phyloP scores from a whole-genome alignment of 2,113 vertebrate species.

The Gnathonemus longibarbis region DNA sequence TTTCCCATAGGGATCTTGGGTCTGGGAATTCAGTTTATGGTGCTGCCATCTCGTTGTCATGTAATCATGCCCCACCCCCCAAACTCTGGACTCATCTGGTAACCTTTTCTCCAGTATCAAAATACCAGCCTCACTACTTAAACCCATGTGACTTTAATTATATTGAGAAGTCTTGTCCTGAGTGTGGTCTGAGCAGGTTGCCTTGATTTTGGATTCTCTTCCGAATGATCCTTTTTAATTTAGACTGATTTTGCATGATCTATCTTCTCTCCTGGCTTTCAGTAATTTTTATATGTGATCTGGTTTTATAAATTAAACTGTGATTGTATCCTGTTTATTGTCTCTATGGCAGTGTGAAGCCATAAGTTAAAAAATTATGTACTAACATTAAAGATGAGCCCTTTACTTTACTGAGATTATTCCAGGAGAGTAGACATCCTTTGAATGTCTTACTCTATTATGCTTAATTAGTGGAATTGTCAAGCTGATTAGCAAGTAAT shows the following conservation, averaged over 20 bases:
- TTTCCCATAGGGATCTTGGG: neutral
- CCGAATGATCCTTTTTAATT: neutral
- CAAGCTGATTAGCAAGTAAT: neutral
- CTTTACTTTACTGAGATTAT: neutral
- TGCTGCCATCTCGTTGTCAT: neutral
- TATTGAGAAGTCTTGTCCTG: neutral
- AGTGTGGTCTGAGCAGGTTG: neutral
- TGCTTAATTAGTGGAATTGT: neutral
- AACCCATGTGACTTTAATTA: neutral
- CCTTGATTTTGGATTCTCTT: neutral
- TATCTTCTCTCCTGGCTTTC: neutral
- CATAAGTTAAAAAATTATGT: neutral
- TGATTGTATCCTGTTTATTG: neutral
- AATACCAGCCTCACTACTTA: neutral
- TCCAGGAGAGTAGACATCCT: neutral
- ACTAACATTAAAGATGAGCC: neutral
- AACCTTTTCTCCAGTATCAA: neutral
- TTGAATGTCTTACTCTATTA: neutral
- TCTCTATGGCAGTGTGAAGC: neutral
- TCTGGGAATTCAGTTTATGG: neutral
- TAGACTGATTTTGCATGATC: neutral
- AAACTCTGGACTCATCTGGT: neutral
- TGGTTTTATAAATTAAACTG: neutral
- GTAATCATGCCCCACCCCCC: neutral
- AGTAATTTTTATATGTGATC: neutral